A percentile compares a stretch with the other conserved stretches of the same genome.
Evolutionary conservation across 2,113 vertebrate genomes (phyloP).

Genomic region (Erythrocercus mccallii): DNA sequence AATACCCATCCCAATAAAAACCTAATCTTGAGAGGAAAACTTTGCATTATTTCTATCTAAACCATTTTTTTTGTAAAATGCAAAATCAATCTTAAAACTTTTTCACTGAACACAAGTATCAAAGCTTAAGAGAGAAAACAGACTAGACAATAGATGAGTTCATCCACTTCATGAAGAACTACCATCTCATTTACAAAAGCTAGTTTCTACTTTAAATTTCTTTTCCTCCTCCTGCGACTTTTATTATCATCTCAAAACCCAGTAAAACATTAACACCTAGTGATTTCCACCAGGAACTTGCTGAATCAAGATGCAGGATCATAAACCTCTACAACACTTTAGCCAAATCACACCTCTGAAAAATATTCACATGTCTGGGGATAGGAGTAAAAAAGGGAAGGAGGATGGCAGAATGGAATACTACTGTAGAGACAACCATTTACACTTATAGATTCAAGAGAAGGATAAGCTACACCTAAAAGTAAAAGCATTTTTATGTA

Average conservation of each 20-base stretch:
- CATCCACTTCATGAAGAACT: neutral
- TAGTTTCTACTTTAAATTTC: neutral
- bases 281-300: neutral
- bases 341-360: neutral
- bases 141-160: neutral
- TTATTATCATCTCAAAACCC: neutral
- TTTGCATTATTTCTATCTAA: neutral
- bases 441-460: neutral
- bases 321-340: neutral
- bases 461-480: neutral
- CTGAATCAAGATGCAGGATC: neutral
- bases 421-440: neutral
- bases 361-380: neutral
- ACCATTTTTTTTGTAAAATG: neutral
- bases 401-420: neutral
- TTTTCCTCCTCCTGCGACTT: neutral
- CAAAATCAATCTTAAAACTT: neutral
- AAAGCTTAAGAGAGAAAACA: neutral
- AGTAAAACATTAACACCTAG: neutral
- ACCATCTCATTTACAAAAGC: neutral
- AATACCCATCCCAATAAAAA: neutral
- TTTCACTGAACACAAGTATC: neutral
- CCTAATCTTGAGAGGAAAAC: neutral
- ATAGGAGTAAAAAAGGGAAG: neutral
- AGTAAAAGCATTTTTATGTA: neutral